phyloP scores from a whole-genome alignment of 2,797 vertebrate genomes.

The Vespertilio murinus region DNA sequence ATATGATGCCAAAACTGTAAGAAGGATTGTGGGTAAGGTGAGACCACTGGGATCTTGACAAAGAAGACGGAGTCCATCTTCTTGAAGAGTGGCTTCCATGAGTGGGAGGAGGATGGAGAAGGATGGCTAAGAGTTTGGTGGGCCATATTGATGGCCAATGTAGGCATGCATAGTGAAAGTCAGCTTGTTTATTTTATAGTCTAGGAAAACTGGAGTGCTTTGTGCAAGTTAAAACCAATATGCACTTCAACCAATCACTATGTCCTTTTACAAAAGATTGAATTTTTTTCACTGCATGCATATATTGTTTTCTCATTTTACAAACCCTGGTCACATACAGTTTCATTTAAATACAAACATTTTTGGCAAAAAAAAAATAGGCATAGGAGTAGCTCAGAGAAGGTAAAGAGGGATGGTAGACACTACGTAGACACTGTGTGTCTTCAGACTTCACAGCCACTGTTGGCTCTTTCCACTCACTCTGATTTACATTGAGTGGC shows the following conservation, averaged over 20 bases:
- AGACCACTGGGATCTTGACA: neutral
- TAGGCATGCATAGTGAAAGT: neutral
- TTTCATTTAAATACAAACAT: neutral
- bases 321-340: neutral
- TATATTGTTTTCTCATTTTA: neutral
- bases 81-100: accelerated
- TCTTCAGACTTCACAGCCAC: neutral
- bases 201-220: neutral
- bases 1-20: accelerated
- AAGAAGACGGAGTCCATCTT: neutral
- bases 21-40: neutral
- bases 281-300: neutral
- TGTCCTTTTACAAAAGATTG: neutral
- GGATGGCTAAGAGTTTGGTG: no score
- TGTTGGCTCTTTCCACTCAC: neutral
- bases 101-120: neutral
- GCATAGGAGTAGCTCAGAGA: neutral
- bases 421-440: neutral
- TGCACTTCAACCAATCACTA: neutral
- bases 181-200: neutral
- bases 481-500: neutral
- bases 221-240: neutral
- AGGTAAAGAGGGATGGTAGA: neutral
- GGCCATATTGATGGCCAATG: accelerated
- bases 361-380: neutral